phyloP scores from a whole-genome alignment of 2,113 vertebrate species.

The Ranitomeya variabilis region DNA sequence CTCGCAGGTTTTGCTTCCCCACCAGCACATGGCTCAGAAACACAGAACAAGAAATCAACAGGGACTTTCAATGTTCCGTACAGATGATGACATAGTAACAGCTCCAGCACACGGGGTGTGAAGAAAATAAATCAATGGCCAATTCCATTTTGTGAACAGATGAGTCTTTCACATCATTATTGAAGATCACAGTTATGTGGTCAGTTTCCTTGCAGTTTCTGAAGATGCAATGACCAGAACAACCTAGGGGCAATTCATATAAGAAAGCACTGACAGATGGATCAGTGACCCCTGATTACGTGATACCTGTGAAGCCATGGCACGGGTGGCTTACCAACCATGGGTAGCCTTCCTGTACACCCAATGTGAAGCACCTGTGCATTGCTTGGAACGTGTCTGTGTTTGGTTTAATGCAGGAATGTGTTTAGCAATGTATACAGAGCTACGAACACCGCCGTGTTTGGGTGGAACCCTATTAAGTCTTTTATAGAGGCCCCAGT shows the following conservation, averaged over 20 bases:
- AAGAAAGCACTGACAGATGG: slow-evolving; percentile 24
- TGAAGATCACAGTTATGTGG: slow-evolving; percentile 39
- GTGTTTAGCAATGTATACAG: not conserved
- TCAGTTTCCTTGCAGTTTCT: slow-evolving; percentile 24
- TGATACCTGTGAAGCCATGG: slow-evolving; percentile 21
- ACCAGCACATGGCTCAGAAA: slow-evolving; percentile 8
- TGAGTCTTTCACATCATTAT: slow-evolving; percentile 49
- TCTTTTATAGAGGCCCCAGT: not conserved
- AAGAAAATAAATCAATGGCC: slow-evolving; percentile 57
- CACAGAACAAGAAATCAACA: slow-evolving; percentile 40
- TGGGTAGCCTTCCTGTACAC: not conserved
- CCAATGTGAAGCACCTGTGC: not conserved
- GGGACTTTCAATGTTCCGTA: slow-evolving; percentile 48
- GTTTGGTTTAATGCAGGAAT: not conserved
- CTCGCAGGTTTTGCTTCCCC: not conserved
- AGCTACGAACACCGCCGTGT: not conserved
- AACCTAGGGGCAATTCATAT: slow-evolving; percentile 27
- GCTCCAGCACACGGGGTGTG: slow-evolving; percentile 42
- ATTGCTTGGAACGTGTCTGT: not conserved
- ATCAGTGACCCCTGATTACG: slow-evolving; percentile 2
- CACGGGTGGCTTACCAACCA: not conserved
- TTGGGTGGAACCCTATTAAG: not conserved
- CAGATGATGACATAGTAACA: slow-evolving; percentile 48
- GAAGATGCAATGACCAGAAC: slow-evolving; percentile 33
- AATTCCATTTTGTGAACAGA: slow-evolving; percentile 49